phyloP scores from a whole-genome alignment of 2,113 vertebrate species.

The Chloropsis cyanopogon region DNA sequence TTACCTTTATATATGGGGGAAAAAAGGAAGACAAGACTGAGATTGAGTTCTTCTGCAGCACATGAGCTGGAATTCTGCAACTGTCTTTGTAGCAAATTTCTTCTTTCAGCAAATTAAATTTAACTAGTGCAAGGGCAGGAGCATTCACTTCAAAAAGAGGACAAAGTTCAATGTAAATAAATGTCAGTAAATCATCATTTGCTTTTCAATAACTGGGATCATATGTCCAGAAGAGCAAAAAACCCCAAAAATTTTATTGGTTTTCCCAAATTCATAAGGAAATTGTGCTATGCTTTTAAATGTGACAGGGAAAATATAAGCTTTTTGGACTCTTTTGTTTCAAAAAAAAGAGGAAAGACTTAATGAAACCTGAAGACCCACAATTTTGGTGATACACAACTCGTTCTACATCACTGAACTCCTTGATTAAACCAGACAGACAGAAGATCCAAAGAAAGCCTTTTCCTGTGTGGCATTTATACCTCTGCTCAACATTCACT shows the following conservation, averaged over 20 bases:
- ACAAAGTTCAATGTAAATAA: not conserved
- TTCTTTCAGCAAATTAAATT: not conserved
- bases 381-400: not conserved
- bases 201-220: not conserved
- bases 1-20: fast-evolving
- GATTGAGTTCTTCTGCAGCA: not conserved
- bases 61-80: not conserved
- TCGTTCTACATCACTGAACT: not conserved
- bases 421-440: not conserved
- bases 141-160: not conserved
- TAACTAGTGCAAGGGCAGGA: not conserved
- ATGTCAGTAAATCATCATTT: not conserved
- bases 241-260: fast-evolving
- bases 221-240: not conserved
- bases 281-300: not conserved
- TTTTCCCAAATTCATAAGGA: not conserved
- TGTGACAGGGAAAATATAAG: not conserved
- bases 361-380: not conserved
- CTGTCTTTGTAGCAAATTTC: not conserved
- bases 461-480: not conserved
- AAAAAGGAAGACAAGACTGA: not conserved
- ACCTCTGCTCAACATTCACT: not conserved
- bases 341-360: not conserved
- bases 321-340: not conserved
- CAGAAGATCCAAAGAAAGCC: not conserved